Conservation (phyloP, 2,113 vertebrate genomes). For the Erinaceus europaeus region DNA sequence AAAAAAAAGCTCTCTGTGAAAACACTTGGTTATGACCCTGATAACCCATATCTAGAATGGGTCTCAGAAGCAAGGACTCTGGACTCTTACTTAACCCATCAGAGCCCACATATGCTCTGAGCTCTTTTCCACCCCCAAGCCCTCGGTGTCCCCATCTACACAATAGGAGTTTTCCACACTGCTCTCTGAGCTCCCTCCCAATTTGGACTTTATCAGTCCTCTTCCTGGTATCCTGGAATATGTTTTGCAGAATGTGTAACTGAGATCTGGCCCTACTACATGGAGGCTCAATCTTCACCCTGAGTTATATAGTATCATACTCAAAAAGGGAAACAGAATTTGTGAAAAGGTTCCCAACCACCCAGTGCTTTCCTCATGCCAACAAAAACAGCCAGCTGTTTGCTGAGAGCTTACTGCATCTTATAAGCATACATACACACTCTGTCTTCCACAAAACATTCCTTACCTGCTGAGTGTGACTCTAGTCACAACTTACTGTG, state of each 20-base stretch:
- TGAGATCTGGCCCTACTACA: neutral
- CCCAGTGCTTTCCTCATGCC: neutral
- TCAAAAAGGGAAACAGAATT: neutral
- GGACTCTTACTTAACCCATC: neutral
- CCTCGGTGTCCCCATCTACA: neutral
- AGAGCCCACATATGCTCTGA: accelerated
- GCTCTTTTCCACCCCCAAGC: neutral
- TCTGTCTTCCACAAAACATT: neutral
- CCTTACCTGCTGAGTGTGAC: neutral
- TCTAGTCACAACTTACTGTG: too few relatives aligned
- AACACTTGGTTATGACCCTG: neutral
- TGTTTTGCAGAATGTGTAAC: neutral
- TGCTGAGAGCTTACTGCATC: neutral
- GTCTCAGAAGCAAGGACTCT: neutral
- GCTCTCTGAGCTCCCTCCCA: neutral
- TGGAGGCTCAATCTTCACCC: neutral
- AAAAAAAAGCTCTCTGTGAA: neutral
- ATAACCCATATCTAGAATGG: too few relatives aligned
- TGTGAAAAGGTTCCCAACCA: too few relatives aligned
- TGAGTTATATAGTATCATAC: neutral
- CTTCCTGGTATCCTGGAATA: neutral
- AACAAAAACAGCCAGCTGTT: neutral
- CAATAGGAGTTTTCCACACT: neutral
- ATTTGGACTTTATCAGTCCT: too few relatives aligned
- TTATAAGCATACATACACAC: too few relatives aligned